phyloP scores from a whole-genome alignment of 2,113 vertebrate species.

The Lophochroa leadbeateri region DNA sequence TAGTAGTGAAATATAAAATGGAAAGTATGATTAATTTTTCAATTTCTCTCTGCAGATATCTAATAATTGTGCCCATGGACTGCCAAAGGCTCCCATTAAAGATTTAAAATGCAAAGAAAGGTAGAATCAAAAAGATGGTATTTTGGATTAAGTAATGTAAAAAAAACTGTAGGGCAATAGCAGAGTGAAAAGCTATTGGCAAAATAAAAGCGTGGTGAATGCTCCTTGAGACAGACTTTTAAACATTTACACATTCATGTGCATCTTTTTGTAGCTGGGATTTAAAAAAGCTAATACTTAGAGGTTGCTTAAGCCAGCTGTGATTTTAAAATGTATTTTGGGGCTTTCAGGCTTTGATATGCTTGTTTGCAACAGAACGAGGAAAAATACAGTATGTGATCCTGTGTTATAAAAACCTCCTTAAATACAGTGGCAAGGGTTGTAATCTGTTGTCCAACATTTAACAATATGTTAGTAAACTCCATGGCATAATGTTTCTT shows the following conservation, averaged over 20 bases:
- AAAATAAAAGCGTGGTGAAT: constrained; percentile 56
- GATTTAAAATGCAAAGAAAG: constrained; percentile 95
- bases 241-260: constrained; percentile 41
- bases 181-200: constrained; percentile 79
- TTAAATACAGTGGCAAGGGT: background rate
- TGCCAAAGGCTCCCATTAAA: constrained; percentile 94
- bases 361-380: background rate
- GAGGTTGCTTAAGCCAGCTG: background rate
- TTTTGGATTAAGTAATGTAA: constrained; percentile 98
- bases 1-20: constrained; percentile 84
- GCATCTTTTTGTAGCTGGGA: background rate
- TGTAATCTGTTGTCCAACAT: background rate
- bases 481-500: background rate
- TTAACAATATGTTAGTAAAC: constrained; percentile 5
- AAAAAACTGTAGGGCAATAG: constrained; percentile 88
- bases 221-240: constrained; percentile 59
- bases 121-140: constrained; percentile 91
- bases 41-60: constrained; percentile 95
- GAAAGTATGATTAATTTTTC: constrained; percentile 97
- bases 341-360: background rate
- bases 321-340: constrained; percentile 13
- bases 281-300: background rate
- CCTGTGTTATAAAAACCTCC: background rate
- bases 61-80: constrained; percentile 92
- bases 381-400: background rate